A percentile compares a stretch with the other conserved stretches of the same genome.
These are phyloP conservation scores for Pelmatolapia mariae DNA, from an alignment of 2,113 vertebrate species.

Conservation along the genomic window DNA sequence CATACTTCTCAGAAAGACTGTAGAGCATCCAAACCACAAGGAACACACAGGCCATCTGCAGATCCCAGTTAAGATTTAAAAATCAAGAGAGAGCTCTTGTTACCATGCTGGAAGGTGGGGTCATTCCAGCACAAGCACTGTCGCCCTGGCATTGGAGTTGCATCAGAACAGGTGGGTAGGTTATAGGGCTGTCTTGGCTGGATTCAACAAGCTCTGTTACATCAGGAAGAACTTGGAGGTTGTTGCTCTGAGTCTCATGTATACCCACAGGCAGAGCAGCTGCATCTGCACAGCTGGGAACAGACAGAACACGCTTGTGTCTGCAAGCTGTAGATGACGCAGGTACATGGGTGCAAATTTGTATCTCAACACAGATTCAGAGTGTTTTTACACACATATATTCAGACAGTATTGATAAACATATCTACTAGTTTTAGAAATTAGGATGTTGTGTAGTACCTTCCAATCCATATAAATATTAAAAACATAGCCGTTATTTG, in stretches of 20 bases:
- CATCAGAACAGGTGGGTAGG: neutral
- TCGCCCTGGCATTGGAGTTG: neutral
- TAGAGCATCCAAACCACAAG: neutral
- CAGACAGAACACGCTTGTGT: neutral
- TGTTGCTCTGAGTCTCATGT: neutral
- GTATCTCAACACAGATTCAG: neutral
- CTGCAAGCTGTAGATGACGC: neutral
- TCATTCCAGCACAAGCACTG: neutral
- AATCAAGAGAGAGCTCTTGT: neutral
- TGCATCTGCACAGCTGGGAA: slow-evolving; percentile 24
- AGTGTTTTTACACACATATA: neutral
- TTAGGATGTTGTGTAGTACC: neutral
- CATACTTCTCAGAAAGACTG: neutral
- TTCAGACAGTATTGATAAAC: neutral
- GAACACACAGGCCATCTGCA: neutral
- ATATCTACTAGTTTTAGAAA: neutral
- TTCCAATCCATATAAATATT: neutral
- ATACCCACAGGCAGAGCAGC: neutral
- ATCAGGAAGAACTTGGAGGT: neutral
- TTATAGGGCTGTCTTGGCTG: slow-evolving; percentile 64
- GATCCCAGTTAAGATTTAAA: neutral
- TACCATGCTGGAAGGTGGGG: slow-evolving; percentile 46
- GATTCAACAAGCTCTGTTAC: slow-evolving; percentile 46
- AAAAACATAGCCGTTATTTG: neutral
- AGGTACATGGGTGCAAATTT: neutral